phyloP scores from a whole-genome alignment of 2,888 invertebrate species.

The Nymphalis c-album region DNA sequence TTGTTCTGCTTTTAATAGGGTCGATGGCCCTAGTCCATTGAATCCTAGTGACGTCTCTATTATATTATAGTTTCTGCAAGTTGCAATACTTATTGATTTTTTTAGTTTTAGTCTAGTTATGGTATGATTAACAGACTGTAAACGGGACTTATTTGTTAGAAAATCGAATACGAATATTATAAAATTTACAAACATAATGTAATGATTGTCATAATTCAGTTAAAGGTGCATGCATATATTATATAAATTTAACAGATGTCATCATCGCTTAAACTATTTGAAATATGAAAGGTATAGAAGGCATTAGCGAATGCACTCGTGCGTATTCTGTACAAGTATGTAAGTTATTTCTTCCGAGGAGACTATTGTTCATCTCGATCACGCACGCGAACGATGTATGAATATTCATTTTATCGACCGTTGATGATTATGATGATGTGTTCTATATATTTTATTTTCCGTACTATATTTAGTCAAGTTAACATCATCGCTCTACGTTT shows the following conservation, averaged over 20 bases:
- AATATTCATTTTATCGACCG: constrained; percentile 28
- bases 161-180: no score
- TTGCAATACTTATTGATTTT: no score
- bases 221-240: neutral
- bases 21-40: neutral
- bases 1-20: constrained; percentile 23
- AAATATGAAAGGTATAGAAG: constrained; percentile 1
- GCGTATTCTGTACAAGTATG: constrained; percentile 20
- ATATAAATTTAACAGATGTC: neutral
- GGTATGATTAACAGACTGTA: neutral
- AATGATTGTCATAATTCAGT: no score
- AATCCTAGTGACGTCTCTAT: neutral
- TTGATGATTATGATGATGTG: constrained; percentile 15
- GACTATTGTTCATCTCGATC: constrained; percentile 32
- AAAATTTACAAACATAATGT: no score
- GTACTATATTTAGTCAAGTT: constrained; percentile 19
- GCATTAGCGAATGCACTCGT: neutral
- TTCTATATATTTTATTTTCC: constrained; percentile 21
- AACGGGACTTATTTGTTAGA: neutral
- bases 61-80: neutral
- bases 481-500: constrained; percentile 1
- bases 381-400: constrained; percentile 29
- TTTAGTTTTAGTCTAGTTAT: no score
- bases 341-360: constrained; percentile 25
- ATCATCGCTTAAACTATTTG: neutral